phyloP scores from a whole-genome alignment of 2,888 invertebrate species.

The Hedychridium roseum region DNA sequence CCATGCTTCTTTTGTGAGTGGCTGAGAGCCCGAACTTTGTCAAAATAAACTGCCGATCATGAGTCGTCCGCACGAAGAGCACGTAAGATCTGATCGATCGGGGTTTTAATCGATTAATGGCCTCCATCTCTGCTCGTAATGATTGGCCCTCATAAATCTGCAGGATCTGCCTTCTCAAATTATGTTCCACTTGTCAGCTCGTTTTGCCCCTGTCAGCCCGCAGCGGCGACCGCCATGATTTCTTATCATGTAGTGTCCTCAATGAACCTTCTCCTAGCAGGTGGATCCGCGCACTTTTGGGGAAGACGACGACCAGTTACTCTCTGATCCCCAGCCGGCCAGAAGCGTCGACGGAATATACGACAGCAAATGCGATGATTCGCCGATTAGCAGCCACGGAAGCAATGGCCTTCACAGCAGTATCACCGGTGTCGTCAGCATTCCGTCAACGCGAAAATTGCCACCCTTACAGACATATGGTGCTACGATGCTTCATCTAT shows the following conservation, averaged over 20 bases:
- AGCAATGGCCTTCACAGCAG: slow-evolving; percentile 51
- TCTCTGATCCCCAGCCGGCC: slow-evolving; percentile 36
- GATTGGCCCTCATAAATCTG: no score
- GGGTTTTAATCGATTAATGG: no score
- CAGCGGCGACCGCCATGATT: no score
- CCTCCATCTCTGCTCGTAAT: no score
- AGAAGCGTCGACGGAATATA: slow-evolving; percentile 63
- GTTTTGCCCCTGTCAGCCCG: no score
- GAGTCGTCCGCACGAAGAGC: no score
- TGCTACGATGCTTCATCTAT: slow-evolving; percentile 28
- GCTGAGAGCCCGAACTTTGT: no score
- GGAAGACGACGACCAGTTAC: slow-evolving; percentile 31
- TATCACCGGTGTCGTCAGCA: slow-evolving; percentile 47
- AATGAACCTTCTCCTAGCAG: slow-evolving; percentile 38
- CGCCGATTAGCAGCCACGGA: slow-evolving; percentile 66
- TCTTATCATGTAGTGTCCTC: not conserved
- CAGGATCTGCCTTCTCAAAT: no score
- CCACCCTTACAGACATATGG: slow-evolving; percentile 66
- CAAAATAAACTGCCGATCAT: no score
- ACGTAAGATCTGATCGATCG: no score
- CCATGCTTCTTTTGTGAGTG: no score
- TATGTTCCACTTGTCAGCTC: no score
- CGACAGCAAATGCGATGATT: slow-evolving; percentile 70
- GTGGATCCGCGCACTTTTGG: slow-evolving; percentile 39
- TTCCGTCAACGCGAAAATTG: slow-evolving; percentile 63